Evolutionary conservation across 2,888 invertebrate species (phyloP), one percentile per base, ranked within the genome.

Genomic region (Drosophila helvetica): DNA sequence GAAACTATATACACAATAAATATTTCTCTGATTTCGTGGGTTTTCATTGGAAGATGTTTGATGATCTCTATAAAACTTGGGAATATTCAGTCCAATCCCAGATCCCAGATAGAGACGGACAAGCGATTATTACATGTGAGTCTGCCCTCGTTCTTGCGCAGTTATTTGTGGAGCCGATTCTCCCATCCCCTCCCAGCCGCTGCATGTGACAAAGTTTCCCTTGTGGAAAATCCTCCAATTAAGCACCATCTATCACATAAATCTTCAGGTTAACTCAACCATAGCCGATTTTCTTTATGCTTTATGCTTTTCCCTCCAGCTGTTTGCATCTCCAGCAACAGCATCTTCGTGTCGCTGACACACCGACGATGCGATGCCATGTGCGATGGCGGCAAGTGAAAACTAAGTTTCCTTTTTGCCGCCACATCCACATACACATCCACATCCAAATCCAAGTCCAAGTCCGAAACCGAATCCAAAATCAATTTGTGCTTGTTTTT

Each of bases 321-420:
- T 55, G 8, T 22, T 42, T 50, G 58, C 50, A 42, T 22, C 57
- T 57, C n/a, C 17, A 57, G 45, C 68, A 57, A 50, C 68, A 53
- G 43, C 68, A 67, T 68, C 68, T 68, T 68, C 53, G 53, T 51
- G 42, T 48, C 67, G 18, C 33, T 22, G 33, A 70, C 46, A 19
- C 33, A 53, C 53, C 30, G 33, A 33, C 51, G 33, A 33, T 30
- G 27, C 51, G 33, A 5, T 33, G 33, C 33, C 43, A 43, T 42
- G 42, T 54, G 12, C 47, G 65, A 58, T 59, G 43, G 56, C 65
- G 52, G 51, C 67, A 71, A 73, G 83, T 73, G 81, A 83, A 83
- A 86, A 65, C 64, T 30, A 57, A 74, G 61, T 84, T 84, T 83
- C 58, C 65, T 77, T 72, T 78, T 80, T 72, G 42, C 52, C 25